These are phyloP conservation scores for Eucera pruinosa DNA, from an alignment of 2,888 invertebrate species.

Conservation along the genomic window DNA sequence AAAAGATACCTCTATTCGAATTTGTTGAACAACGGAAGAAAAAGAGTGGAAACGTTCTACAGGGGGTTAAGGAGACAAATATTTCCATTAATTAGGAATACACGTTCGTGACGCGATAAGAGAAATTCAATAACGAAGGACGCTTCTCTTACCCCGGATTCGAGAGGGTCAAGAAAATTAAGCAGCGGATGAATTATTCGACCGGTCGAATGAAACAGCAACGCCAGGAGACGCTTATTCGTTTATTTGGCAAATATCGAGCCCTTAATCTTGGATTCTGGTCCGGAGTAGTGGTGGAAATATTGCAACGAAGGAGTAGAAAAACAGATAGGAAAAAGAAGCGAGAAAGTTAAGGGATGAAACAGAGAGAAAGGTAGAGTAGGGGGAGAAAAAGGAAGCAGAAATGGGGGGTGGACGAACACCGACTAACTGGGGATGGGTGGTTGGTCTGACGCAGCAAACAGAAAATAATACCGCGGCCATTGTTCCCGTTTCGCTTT, in stretches of 20 bases:
- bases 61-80: constrained; percentile 34
- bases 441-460: constrained; percentile 77
- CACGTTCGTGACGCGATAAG: constrained; percentile 35
- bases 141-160: neutral
- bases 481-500: constrained; percentile 75
- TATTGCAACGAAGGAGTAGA: constrained; percentile 14
- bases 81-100: constrained; percentile 47
- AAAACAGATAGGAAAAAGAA: constrained; percentile 29
- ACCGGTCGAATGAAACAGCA: constrained; percentile 52
- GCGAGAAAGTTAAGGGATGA: constrained; percentile 23
- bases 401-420: constrained; percentile 43
- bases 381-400: too few relatives aligned
- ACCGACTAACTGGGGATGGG: constrained; percentile 42
- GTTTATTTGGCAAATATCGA: constrained; percentile 70
- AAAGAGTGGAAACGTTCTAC: constrained; percentile 10
- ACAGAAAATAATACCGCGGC: constrained; percentile 79
- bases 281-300: constrained; percentile 6
- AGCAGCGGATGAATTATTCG: constrained; percentile 63
- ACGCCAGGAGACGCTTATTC: constrained; percentile 46
- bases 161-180: constrained; percentile 45
- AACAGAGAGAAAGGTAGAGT: constrained; percentile 18
- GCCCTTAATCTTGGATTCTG: constrained; percentile 65
- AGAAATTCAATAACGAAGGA: constrained; percentile 40
- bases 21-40: neutral
- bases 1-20: neutral